Percentiles rank a stretch among this genome's conserved stretches.
Conservation (phyloP, 2,113 vertebrate genomes). For the Camelus bactrianus region DNA sequence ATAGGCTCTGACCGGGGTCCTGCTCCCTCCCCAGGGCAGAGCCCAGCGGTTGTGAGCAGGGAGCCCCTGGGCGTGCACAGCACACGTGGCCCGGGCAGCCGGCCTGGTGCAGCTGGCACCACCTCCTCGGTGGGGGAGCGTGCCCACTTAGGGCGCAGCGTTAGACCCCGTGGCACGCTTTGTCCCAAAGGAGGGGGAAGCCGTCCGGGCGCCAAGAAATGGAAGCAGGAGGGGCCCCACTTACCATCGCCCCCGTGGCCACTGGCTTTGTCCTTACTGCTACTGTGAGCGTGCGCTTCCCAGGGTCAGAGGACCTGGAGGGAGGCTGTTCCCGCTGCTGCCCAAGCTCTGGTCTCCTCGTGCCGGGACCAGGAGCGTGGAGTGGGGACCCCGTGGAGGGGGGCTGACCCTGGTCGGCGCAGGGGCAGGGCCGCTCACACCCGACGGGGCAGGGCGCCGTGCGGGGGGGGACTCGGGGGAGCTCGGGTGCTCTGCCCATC, state of each 20-base stretch:
- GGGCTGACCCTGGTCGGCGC: not conserved
- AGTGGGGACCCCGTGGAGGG: not conserved
- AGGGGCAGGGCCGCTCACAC: not conserved
- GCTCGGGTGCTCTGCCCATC: not conserved
- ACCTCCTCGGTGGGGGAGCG: too few species aligned
- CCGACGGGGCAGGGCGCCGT: too few species aligned
- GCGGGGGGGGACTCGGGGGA: not conserved
- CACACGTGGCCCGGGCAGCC: not conserved
- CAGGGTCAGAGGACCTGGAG: not conserved
- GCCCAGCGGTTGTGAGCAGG: not conserved
- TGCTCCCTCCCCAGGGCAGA: not conserved
- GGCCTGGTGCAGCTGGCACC: not conserved
- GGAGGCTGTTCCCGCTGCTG: not conserved
- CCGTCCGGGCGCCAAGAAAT: not conserved
- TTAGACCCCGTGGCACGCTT: not conserved
- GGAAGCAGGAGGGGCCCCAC: not conserved
- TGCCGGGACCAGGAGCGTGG: not conserved
- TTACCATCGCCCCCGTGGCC: not conserved
- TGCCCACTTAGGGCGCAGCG: too few species aligned
- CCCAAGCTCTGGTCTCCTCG: not conserved
- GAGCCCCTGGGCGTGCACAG: not conserved
- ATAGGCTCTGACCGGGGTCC: not conserved
- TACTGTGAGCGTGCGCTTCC: not conserved
- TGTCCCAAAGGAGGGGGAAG: not conserved
- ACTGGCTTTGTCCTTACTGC: not conserved